These are phyloP conservation scores for Zhuqinia jingwanae DNA, from an alignment of 2,888 invertebrate genomes.

Conservation along the genomic window DNA sequence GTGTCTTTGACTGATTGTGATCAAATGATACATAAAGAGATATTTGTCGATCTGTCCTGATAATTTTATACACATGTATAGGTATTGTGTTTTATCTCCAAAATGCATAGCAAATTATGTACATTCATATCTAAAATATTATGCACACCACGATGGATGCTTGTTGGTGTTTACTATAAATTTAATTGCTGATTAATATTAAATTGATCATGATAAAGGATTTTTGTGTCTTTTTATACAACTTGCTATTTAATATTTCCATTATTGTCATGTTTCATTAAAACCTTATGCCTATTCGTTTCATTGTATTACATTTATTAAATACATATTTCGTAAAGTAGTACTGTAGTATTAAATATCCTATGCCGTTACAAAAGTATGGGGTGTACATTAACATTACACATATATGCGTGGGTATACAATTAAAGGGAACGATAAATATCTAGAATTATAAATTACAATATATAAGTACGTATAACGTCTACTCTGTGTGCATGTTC, in stretches of 20 bases:
- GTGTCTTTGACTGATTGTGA: conserved; percentile 22
- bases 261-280: conserved; percentile 24
- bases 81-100: not conserved
- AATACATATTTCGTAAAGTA: conserved; percentile 5
- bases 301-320: conserved; percentile 4
- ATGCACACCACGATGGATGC: too few species aligned
- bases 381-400: not conserved
- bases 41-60: conserved; percentile 39
- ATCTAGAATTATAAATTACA: not conserved
- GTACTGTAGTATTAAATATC: not conserved
- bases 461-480: not conserved
- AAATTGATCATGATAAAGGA: not conserved
- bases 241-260: not conserved
- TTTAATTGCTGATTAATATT: not conserved
- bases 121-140: too few species aligned
- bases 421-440: conserved; percentile 5
- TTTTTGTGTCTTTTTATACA: too few species aligned
- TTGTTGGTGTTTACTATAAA: not conserved
- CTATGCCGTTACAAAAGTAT: conserved; percentile 9
- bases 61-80: conserved; percentile 7
- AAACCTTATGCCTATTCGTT: not conserved
- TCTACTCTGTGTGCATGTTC: not conserved
- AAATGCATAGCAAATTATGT: too few species aligned
- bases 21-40: not conserved
- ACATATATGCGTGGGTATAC: not conserved